Conservation (phyloP, 1,140 invertebrate species). For the Dreissena rostriformis region DNA sequence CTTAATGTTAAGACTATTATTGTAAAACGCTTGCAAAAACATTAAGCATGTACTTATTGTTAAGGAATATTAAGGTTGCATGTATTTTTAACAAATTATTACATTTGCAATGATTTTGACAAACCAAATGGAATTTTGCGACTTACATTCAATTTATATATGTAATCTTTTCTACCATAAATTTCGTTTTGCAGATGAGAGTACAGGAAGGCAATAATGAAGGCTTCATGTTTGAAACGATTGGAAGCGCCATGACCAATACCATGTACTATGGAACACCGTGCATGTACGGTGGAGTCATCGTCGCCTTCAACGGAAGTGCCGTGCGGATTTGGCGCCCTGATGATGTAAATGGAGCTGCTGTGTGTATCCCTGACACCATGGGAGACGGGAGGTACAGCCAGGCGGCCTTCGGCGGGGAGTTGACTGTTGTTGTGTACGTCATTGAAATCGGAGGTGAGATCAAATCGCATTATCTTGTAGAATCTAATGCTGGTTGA, state of each 20-base stretch:
- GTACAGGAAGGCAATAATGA: slow-evolving; percentile 11
- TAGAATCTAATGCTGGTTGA: background rate
- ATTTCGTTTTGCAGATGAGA: slow-evolving; percentile 5
- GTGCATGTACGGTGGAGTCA: slow-evolving; percentile 22
- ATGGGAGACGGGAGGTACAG: slow-evolving; percentile 8
- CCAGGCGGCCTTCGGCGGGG: slow-evolving; percentile 9
- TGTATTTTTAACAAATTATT: too few species aligned
- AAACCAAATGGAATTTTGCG: too few species aligned
- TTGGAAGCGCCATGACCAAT: slow-evolving; percentile 27
- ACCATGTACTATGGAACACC: background rate
- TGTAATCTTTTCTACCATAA: too few species aligned
- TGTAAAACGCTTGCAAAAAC: too few species aligned
- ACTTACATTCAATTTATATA: too few species aligned
- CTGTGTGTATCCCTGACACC: slow-evolving; percentile 16
- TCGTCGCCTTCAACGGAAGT: background rate
- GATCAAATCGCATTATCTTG: background rate
- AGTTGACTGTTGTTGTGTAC: background rate
- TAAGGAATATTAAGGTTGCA: too few species aligned
- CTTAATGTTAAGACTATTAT: too few species aligned
- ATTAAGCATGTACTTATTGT: too few species aligned
- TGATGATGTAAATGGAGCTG: background rate
- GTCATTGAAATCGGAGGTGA: background rate
- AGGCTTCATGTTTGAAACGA: slow-evolving; percentile 18
- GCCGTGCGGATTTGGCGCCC: slow-evolving; percentile 20
- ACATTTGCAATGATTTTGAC: too few species aligned